Base-by-base conservation (phyloP, 92 coral and sea anemone species). In the Meandrina meandrites region DNA sequence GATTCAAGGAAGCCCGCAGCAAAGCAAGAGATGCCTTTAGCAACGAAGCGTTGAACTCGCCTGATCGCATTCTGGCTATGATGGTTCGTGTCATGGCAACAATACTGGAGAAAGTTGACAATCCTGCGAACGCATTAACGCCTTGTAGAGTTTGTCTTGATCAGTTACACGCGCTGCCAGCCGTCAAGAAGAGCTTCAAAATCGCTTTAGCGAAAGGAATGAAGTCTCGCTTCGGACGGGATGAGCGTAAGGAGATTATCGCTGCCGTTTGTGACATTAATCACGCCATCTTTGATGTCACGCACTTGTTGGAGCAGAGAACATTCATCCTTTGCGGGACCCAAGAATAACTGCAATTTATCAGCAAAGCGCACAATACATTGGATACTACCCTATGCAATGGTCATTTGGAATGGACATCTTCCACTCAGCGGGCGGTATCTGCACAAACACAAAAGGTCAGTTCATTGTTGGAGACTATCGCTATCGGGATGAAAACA, bases 191-290 rank as follows among this genome's bases (percentile, higher is more conserved):
- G 70, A 64, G 34, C 70, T 64, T 64, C 24, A 64, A 27, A 12
- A 27, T 64, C 70, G 70, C 34, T 0, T 4, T 64, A 64, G 70
- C 34, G 34, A 10, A 64, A 27, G 70, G 70, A 64, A 8, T 27
- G 14, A 64, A 27, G 70, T 64, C 70, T 64, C 12, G 70, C 16
- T 10, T 64, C 17, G 70, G 32, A 4, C n/a, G 27, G 34, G 34
- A 3, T 64, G 34, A 64, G 4, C 70, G 70, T 0, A 2, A 64
- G 34, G 4, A 7, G 70, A 64, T 64, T 64, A 12, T 64, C 4
- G 70, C 17, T 34, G 34, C 70, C 27, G 70, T 64, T 64, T 64
- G 70, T 64, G 70, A 64, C 70, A 64, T 64, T n/a, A 64, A 64
- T 64, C 70, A 27, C 70, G 70, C 70, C 34, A 64, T 64, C 34